phyloP scores from a whole-genome alignment of 2,113 vertebrate species.

The Tonatia bakeri region DNA sequence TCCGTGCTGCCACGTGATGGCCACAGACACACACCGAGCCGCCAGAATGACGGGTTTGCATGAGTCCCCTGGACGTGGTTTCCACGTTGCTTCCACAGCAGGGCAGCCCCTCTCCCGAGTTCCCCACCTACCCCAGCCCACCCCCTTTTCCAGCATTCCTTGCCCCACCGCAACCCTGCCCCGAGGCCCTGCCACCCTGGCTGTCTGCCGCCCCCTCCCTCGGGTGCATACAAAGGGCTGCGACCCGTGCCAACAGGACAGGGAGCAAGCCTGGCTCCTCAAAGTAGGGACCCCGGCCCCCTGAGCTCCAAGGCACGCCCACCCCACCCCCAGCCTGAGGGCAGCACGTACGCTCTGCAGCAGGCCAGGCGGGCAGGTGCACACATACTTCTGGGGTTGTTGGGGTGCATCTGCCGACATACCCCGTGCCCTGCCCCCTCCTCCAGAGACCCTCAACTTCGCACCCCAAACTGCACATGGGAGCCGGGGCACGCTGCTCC shows the following conservation, averaged over 20 bases:
- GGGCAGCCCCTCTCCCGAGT: not conserved
- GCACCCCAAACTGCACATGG: not conserved
- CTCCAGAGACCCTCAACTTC: not conserved
- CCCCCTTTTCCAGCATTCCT: too few species aligned
- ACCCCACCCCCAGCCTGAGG: not conserved
- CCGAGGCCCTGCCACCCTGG: not conserved
- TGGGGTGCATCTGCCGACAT: not conserved
- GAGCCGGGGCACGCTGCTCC: not conserved
- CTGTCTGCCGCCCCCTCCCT: not conserved
- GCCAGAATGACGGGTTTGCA: not conserved
- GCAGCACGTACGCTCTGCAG: not conserved
- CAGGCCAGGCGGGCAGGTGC: slow-evolving; percentile 13
- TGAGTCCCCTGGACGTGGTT: accelerated
- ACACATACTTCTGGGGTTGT: not conserved
- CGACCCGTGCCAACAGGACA: not conserved
- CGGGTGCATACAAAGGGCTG: accelerated
- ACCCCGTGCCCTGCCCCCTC: not conserved
- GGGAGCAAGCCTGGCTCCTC: not conserved
- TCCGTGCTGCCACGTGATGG: not conserved
- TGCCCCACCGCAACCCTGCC: not conserved
- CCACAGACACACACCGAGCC: not conserved
- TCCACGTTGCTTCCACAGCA: not conserved
- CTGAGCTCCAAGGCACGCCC: accelerated
- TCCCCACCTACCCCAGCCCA: not conserved
- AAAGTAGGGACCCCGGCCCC: not conserved